These are phyloP conservation scores for Salarias fasciatus DNA, from an alignment of 2,797 vertebrate genomes.

Conservation along the genomic window DNA sequence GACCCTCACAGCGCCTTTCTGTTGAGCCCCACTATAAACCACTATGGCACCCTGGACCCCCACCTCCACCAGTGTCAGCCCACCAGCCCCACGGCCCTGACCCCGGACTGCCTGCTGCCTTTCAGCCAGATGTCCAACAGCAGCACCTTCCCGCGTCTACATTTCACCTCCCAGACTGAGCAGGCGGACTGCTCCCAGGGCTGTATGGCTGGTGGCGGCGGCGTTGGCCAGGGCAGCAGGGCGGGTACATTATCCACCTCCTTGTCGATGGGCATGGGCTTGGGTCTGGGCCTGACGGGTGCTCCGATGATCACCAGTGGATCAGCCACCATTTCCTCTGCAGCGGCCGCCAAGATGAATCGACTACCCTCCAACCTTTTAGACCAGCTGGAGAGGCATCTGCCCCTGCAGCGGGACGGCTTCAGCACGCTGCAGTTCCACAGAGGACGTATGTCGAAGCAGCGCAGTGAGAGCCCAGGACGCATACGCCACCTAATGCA, in stretches of 20 bases:
- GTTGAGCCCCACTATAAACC: conserved; percentile 89
- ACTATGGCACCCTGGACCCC: conserved; percentile 91
- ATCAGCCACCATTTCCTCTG: conserved; percentile 83
- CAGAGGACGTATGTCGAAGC: conserved; percentile 84
- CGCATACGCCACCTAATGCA: conserved; percentile 97
- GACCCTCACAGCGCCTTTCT: conserved; percentile 91
- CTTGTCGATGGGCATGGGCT: conserved; percentile 82
- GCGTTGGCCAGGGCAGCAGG: conserved; percentile 85
- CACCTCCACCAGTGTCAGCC: conserved; percentile 82
- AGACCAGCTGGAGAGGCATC: conserved; percentile 97
- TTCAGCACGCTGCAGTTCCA: conserved; percentile 99
- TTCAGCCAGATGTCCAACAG: conserved; percentile 95
- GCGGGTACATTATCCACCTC: conserved; percentile 74
- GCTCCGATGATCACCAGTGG: conserved; percentile 86
- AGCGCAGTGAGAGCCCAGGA: conserved; percentile 95
- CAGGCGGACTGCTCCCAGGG: conserved; percentile 73
- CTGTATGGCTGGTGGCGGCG: conserved; percentile 75
- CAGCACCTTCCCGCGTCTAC: conserved; percentile 96
- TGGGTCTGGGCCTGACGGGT: conserved; percentile 79
- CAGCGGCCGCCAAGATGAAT: conserved; percentile 95
- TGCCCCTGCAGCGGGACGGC: conserved; percentile 95
- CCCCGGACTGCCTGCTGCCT: conserved; percentile 91
- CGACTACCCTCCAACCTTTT: conserved; percentile 93
- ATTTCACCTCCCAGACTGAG: conserved; percentile 92
- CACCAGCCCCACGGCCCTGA: conserved; percentile 81